Percentiles rank a stretch among this genome's conserved stretches.
phyloP scores from a whole-genome alignment of 2,113 vertebrate genomes.

The Sylvia atricapilla region DNA sequence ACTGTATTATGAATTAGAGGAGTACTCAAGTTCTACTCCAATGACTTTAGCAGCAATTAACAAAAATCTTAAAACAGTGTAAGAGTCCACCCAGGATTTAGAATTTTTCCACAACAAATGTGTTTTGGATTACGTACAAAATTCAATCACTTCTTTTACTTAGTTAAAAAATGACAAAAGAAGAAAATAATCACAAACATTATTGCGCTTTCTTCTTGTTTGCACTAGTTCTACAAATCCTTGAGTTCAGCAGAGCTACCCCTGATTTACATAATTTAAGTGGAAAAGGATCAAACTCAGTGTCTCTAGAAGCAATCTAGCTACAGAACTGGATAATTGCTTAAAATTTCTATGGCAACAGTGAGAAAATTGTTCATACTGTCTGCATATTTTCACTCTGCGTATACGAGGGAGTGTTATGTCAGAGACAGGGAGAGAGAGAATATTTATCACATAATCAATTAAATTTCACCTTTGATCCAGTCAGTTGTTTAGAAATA shows the following conservation, averaged over 20 bases:
- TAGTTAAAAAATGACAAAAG: background rate
- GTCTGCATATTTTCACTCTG: slow-evolving; percentile 5
- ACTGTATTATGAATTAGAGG: background rate
- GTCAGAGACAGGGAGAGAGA: background rate
- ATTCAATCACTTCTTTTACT: background rate
- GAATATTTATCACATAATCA: slow-evolving; percentile 63
- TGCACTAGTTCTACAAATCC: background rate
- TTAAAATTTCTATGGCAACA: slow-evolving; percentile 48
- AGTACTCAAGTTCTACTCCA: background rate
- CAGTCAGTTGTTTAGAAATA: slow-evolving; percentile 69
- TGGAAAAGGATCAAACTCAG: background rate
- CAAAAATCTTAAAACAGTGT: background rate
- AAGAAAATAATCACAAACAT: background rate
- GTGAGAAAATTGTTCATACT: slow-evolving; percentile 5
- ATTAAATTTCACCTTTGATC: slow-evolving; percentile 69
- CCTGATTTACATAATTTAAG: background rate
- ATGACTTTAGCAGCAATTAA: background rate
- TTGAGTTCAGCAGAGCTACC: background rate
- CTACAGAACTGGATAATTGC: fast-evolving
- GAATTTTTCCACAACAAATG: background rate
- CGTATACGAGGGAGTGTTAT: background rate
- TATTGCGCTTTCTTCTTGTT: background rate
- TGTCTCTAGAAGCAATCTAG: background rate
- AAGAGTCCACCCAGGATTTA: background rate
- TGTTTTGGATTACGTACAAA: background rate